Conservation (phyloP, 2,888 invertebrate genomes). For the Sinhomidia bicolor region DNA sequence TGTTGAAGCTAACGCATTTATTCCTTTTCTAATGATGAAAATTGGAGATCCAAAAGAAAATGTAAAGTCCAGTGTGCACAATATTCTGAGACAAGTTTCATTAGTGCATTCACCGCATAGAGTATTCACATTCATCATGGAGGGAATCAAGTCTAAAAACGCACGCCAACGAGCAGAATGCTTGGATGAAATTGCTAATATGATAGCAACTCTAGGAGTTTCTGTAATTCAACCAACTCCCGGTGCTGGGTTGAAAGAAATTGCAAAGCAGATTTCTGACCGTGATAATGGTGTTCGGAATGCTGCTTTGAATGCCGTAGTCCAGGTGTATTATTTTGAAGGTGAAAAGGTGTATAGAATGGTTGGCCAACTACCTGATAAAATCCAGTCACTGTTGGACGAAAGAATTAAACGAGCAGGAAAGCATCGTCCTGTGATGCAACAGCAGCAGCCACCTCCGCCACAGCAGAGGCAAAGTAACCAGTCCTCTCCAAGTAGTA, state of each 20-base stretch:
- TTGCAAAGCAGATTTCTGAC: slow-evolving; percentile 97
- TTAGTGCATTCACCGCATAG: slow-evolving; percentile 94
- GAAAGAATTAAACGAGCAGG: slow-evolving; percentile 97
- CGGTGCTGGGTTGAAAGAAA: slow-evolving; percentile 90
- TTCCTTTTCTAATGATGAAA: slow-evolving; percentile 95
- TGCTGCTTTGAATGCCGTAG: slow-evolving; percentile 96
- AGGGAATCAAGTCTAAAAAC: slow-evolving; percentile 98
- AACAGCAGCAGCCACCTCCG: slow-evolving; percentile 82
- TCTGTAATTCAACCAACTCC: slow-evolving; percentile 92
- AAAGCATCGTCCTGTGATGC: slow-evolving; percentile 82
- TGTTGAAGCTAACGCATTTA: slow-evolving; percentile 94
- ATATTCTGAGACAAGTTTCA: slow-evolving; percentile 91
- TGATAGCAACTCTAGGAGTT: slow-evolving; percentile 93
- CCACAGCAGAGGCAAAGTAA: slow-evolving; percentile 65
- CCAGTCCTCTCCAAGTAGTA: slow-evolving; percentile 39
- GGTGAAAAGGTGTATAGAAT: slow-evolving; percentile 96
- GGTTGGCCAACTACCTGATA: slow-evolving; percentile 95
- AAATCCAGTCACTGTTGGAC: slow-evolving; percentile 96
- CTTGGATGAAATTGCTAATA: slow-evolving; percentile 92
- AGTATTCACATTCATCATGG: slow-evolving; percentile 94
- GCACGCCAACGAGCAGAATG: slow-evolving; percentile 98
- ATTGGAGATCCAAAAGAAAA: slow-evolving; percentile 98
- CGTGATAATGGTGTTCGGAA: slow-evolving; percentile 97
- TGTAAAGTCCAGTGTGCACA: slow-evolving; percentile 93
- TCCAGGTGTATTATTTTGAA: slow-evolving; percentile 93